Conservation (phyloP, 2,113 vertebrate genomes). For the Anas platyrhynchos region DNA sequence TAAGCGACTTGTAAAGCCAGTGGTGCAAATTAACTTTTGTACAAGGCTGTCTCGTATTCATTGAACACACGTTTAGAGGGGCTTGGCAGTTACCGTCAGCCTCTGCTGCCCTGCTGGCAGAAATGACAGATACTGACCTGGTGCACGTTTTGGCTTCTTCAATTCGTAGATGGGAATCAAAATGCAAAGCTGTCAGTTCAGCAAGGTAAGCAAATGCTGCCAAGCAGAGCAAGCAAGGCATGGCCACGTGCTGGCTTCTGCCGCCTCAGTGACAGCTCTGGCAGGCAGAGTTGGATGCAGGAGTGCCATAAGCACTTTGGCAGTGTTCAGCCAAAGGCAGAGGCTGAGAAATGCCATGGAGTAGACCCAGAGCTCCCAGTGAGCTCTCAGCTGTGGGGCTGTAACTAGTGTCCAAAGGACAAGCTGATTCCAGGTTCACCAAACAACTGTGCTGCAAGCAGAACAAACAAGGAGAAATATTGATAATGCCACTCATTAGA, state of each 20-base stretch:
- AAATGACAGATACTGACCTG: not conserved
- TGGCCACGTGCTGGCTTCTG: accelerated
- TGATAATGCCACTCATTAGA: accelerated
- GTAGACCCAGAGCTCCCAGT: not conserved
- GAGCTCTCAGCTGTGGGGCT: not conserved
- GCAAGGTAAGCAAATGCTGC: not conserved
- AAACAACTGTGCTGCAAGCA: not conserved
- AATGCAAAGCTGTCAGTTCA: not conserved
- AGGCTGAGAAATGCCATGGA: not conserved
- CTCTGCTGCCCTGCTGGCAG: not conserved
- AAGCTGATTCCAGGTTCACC: not conserved
- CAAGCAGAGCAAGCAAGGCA: not conserved
- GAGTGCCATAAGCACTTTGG: not conserved
- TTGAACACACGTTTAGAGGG: accelerated
- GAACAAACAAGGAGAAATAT: not conserved
- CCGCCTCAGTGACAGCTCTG: accelerated
- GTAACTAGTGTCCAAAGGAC: not conserved
- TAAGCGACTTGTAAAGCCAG: not conserved
- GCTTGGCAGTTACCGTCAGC: not conserved
- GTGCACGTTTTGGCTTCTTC: not conserved
- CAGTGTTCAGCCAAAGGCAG: not conserved
- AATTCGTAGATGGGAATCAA: not conserved
- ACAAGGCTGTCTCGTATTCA: not conserved
- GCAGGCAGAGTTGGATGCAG: not conserved
- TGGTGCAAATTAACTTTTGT: not conserved